These are phyloP conservation scores for Electrona antarctica DNA, from an alignment of 2,113 vertebrate genomes.

Conservation along the genomic window DNA sequence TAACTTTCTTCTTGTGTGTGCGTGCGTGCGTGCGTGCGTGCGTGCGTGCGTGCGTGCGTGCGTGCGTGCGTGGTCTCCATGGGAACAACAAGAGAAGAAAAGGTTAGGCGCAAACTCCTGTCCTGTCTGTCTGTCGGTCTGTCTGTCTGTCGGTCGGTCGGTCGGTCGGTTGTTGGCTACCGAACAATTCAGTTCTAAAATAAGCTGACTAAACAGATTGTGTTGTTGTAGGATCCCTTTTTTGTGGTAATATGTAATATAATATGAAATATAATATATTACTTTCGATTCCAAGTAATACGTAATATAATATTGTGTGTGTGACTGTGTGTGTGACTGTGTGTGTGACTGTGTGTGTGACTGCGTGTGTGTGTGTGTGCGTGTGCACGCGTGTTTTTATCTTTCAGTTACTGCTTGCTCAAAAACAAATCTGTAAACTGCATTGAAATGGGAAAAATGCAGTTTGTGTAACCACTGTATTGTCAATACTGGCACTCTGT, in stretches of 20 bases:
- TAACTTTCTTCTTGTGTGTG: slow-evolving; percentile 29
- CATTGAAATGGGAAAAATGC: not conserved
- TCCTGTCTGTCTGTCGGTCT: too few relatives aligned
- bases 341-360: not conserved
- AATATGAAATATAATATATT: too few relatives aligned
- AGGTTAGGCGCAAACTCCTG: slow-evolving; percentile 14
- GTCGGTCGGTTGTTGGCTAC: too few relatives aligned
- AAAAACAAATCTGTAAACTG: not conserved
- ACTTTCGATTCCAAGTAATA: too few relatives aligned
- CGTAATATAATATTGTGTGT: too few relatives aligned
- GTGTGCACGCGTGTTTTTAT: too few relatives aligned
- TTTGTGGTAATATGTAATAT: too few relatives aligned
- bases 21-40: slow-evolving; percentile 24
- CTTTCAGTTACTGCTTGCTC: not conserved
- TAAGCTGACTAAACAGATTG: too few relatives aligned
- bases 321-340: not conserved
- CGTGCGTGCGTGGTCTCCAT: slow-evolving; percentile 40
- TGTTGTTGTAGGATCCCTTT: too few relatives aligned
- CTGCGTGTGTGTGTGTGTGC: too few relatives aligned
- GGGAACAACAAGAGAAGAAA: slow-evolving; percentile 41
- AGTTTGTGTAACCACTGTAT: not conserved
- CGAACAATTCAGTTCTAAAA: too few relatives aligned
- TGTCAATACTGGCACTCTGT: not conserved
- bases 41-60: slow-evolving; percentile 14
- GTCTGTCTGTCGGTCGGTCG: too few relatives aligned